Percentiles rank a stretch among this genome's conserved stretches.
Evolutionary conservation across 2,888 invertebrate genomes (phyloP).

Genomic region (Linnaemya vulpina): DNA sequence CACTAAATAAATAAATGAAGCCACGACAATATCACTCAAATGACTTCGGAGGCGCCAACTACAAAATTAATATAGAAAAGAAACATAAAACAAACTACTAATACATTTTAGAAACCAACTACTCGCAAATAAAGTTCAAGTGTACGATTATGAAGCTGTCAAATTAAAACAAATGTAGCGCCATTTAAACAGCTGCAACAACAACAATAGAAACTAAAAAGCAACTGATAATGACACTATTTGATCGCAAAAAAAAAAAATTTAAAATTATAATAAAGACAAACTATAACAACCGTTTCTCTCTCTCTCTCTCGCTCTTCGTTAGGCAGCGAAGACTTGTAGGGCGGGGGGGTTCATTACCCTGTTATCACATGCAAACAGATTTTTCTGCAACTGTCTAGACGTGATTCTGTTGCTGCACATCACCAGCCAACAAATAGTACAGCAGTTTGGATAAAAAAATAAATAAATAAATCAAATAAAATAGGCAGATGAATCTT

Average conservation of each 20-base stretch:
- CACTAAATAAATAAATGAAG: slow-evolving; percentile 30
- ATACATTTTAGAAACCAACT: neutral
- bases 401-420: neutral
- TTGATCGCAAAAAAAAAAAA: slow-evolving; percentile 12
- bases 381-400: neutral
- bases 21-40: slow-evolving; percentile 46
- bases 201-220: neutral
- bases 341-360: slow-evolving; percentile 35
- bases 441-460: neutral
- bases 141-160: slow-evolving; percentile 18
- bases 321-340: too few relatives aligned
- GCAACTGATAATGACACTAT: slow-evolving; percentile 49
- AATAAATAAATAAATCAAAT: neutral
- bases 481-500: neutral
- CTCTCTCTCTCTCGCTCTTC: too few relatives aligned
- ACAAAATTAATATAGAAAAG: slow-evolving; percentile 24
- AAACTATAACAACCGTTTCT: slow-evolving; percentile 5
- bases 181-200: slow-evolving; percentile 25
- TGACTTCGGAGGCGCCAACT: slow-evolving; percentile 56
- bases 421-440: neutral
- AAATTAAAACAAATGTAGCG: slow-evolving; percentile 35
- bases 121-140: slow-evolving; percentile 44
- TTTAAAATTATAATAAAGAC: neutral
- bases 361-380: slow-evolving; percentile 10
- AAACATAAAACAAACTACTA: slow-evolving; percentile 3